Base-by-base conservation (phyloP, 2,797 vertebrate genomes). In the Otolemur crassicaudatus region DNA sequence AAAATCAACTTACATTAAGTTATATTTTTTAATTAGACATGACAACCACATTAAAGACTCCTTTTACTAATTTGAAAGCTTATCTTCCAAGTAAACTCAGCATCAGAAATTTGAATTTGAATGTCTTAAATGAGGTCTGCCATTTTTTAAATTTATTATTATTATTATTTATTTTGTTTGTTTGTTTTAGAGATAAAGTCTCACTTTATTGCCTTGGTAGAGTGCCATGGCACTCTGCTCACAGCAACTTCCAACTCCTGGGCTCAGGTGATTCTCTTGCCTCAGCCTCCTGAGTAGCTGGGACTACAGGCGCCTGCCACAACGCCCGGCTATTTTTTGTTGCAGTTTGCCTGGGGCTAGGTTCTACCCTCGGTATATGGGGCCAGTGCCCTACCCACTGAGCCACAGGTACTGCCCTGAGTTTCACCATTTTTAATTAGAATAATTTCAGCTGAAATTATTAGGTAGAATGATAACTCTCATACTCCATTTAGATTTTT, bases 361-460 rank as follows among this genome's bases (percentile, higher is more conserved):
- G 49, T 53, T 53, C 49, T 14, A 53, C 49, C 14, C 49, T 49
- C 12, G 14, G 49, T 53, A 16, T 53, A 53, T 53, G 49, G 14
- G 49, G 49, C 49, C 14, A 14, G 49, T 14, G 14, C 49, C 49
- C 49, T 49, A 49, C 49, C 3, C 3, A 49, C 49, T 49, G 49
- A 49, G 49, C 13, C 49, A 53, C 49, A 53, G 49, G 49, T 0
- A 4, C 49, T 1, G 4, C 49, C 49, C 49, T 12, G 16, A 4
- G 14, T 14, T 53, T 53, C 14, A 34, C 40, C 12, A 72, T 91
- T 97, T 95, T 88, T 87, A 93, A 63, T 79, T 84, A 93, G 43
- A 93, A 81, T 86, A 79, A 90, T 83, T 83, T 95, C 65, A 93
- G 72, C 17, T 82, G 31, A 82, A 89, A 81, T 80, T 92, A 65